phyloP scores from a whole-genome alignment of 2,797 vertebrate species.

The Muscicapa comitata region DNA sequence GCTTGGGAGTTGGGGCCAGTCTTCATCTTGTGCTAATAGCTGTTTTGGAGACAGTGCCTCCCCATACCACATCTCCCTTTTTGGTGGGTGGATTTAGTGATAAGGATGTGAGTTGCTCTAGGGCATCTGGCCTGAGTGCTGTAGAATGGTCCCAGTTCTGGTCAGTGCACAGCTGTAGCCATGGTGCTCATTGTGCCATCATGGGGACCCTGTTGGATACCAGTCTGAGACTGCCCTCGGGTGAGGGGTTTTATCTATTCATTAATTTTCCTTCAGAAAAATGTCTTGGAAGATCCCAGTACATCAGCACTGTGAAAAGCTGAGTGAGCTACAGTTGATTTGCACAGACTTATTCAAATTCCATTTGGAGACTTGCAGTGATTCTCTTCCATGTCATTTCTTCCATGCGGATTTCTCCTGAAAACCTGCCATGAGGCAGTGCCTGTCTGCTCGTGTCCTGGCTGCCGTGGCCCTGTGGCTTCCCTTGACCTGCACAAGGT shows the following conservation, averaged over 20 bases:
- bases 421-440: background rate
- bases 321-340: background rate
- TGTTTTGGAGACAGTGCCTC: background rate
- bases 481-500: background rate
- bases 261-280: background rate
- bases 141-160: background rate
- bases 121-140: background rate
- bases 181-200: fast-evolving
- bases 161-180: background rate
- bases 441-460: fast-evolving
- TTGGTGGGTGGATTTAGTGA: background rate
- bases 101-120: background rate
- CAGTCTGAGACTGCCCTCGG: fast-evolving
- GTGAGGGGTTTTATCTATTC: background rate
- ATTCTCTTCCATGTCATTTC: background rate
- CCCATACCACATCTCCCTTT: background rate
- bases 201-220: background rate
- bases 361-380: fast-evolving
- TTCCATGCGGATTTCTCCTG: background rate
- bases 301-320: background rate
- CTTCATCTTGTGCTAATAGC: background rate
- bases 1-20: background rate
- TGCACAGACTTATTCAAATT: background rate
- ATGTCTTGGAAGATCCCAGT: background rate
- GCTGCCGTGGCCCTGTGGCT: fast-evolving